phyloP scores from a whole-genome alignment of 1,140 invertebrate species.

The Drosophila ercepeae region DNA sequence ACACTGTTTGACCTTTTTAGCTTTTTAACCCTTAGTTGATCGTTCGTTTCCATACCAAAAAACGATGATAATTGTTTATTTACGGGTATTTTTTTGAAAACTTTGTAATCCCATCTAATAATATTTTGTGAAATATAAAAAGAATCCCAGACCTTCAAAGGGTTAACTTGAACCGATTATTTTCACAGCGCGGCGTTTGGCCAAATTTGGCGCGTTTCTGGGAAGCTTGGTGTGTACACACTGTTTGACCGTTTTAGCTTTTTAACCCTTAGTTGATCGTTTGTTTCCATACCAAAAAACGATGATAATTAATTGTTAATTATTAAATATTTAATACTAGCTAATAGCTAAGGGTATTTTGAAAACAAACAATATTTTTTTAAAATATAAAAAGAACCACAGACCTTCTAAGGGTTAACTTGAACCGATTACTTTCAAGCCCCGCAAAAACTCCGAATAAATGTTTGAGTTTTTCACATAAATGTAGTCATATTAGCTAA shows the following conservation, averaged over 20 bases:
- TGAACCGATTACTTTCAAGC: not conserved
- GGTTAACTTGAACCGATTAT: slow-evolving; percentile 2
- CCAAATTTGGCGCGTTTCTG: not conserved
- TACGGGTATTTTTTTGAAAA: no score
- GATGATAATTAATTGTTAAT: no score
- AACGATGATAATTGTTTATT: no score
- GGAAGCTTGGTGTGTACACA: slow-evolving; percentile 2
- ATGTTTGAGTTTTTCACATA: not conserved
- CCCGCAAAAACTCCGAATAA: not conserved
- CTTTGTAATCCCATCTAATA: no score
- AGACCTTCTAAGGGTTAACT: slow-evolving; percentile 2
- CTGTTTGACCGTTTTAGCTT: not conserved
- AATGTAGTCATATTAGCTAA: slow-evolving; percentile 31
- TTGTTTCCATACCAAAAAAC: no score
- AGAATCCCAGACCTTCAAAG: no score
- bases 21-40: not conserved
- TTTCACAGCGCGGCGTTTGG: not conserved
- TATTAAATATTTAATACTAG: no score
- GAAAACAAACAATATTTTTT: no score
- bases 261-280: not conserved
- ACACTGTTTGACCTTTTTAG: not conserved
- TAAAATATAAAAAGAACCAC: no score
- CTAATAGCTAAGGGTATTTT: no score
- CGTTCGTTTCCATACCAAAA: no score
- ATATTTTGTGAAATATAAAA: no score